Conservation (phyloP, 2,113 vertebrate species). For the Megaleporinus macrocephalus region DNA sequence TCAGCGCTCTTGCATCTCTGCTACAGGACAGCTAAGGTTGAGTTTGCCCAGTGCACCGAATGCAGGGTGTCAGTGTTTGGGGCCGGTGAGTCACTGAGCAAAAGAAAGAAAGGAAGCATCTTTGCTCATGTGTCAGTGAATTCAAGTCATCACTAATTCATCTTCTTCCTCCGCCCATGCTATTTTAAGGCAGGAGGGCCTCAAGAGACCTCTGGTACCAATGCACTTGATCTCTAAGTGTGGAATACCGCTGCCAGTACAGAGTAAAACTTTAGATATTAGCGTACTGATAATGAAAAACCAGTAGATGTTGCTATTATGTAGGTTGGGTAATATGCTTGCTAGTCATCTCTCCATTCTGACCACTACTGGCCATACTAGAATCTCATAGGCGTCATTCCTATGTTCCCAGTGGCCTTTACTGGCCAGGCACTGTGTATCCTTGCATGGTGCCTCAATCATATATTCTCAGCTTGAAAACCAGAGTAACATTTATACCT, state of each 20-base stretch:
- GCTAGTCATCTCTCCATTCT: too few relatives aligned
- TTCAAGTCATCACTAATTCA: slow-evolving; percentile 57
- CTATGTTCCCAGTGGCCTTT: too few relatives aligned
- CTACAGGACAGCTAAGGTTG: background rate
- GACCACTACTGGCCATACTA: too few relatives aligned
- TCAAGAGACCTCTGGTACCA: background rate
- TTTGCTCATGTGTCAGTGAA: background rate
- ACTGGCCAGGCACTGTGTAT: too few relatives aligned
- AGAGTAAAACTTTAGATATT: too few relatives aligned
- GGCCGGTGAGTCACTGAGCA: background rate
- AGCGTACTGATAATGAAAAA: background rate
- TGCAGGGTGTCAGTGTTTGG: background rate
- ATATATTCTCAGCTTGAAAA: too few relatives aligned
- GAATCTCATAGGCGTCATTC: too few relatives aligned
- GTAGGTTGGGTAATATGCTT: too few relatives aligned
- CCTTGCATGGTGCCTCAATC: too few relatives aligned
- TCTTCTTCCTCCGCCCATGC: slow-evolving; percentile 26
- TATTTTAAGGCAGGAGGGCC: slow-evolving; percentile 4
- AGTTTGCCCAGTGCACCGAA: slow-evolving; percentile 35
- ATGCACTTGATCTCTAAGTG: background rate
- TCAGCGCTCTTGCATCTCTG: background rate
- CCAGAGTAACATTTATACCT: too few relatives aligned
- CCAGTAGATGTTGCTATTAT: slow-evolving; percentile 9
- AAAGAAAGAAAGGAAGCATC: slow-evolving; percentile 9
- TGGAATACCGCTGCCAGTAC: too few relatives aligned